Evolutionary conservation across 2,888 invertebrate genomes (phyloP), one percentile per base, ranked within the genome.

Genomic region (Hirtodrosophila cameraria): DNA sequence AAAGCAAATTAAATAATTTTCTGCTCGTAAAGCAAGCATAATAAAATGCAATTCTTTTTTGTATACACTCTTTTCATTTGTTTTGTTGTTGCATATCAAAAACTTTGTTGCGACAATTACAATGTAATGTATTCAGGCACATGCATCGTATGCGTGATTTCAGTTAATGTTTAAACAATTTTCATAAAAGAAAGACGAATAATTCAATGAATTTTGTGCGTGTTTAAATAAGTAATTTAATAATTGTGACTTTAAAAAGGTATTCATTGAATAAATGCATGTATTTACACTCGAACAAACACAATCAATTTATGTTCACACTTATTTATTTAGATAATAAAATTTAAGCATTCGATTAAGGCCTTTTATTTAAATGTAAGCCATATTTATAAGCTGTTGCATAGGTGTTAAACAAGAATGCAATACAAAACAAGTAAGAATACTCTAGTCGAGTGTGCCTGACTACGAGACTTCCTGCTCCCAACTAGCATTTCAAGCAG

Each of bases 151-250:
- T 59, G 41, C 63, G 43, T 41, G 25, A 71, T 64, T 50, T 50
- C 30, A 50, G 20, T 59, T 64, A 11, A 42, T 42, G 38, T 45
- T 54, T 42, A 6, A 28, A 41, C 36, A 38, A 53, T 49, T 57
- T n/a, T 62, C 45, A 50, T 27, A 20, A 41, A 28, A 41, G 31
- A 8, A 8, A 28, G 13, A 31, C 67, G 15, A 53, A 61, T 60
- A 57, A 62, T 66, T 62, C 46, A 65, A 65, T 45, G 18, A 46
- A 36, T 55, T 36, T 27, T 25, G 23, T 67, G 43, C 45, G 71
- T 48, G n/a, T n/a, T n/a, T n/a, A 63, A 63, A 71, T 71, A 66
- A 58, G 36, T 66, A 63, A 71, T 71, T 67, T 33, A 59, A 52
- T 67, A 71, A 71, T 71, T 62, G 63, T 52, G 42, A 31, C 23